A percentile compares a stretch with the other conserved stretches of the same genome.
phyloP scores from a whole-genome alignment of 1,140 invertebrate species.

The Lepidurus apus region DNA sequence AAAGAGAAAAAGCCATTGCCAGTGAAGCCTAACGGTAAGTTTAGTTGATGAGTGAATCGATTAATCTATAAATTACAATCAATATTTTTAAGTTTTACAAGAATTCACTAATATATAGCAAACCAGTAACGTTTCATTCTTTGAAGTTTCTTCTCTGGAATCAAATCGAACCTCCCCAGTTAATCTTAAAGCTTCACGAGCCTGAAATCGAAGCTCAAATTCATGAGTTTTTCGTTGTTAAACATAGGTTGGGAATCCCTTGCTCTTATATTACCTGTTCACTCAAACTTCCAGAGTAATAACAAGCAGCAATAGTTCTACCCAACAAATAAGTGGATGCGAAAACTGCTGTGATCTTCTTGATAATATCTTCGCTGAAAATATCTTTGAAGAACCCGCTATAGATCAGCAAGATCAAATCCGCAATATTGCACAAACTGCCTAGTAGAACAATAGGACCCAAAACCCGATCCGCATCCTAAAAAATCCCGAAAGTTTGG shows the following conservation, averaged over 20 bases:
- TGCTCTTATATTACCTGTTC: background rate
- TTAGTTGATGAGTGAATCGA: constrained; percentile 30
- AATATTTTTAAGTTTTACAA: background rate
- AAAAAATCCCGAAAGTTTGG: background rate
- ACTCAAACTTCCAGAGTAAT: background rate
- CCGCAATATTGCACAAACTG: constrained; percentile 15
- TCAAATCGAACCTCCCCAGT: background rate
- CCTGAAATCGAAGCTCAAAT: background rate
- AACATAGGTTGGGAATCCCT: too few species aligned
- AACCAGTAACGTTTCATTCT: background rate
- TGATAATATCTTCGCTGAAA: background rate
- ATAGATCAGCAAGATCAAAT: background rate
- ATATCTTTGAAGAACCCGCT: background rate
- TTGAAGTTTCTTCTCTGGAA: background rate
- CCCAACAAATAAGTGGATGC: background rate
- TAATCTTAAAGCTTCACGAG: background rate
- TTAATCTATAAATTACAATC: constrained; percentile 19
- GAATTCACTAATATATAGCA: background rate
- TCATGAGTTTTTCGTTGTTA: too few species aligned
- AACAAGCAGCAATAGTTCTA: constrained; percentile 8
- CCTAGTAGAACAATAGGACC: background rate
- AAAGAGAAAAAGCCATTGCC: constrained; percentile 32
- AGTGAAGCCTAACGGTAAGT: constrained; percentile 28
- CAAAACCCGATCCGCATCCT: background rate
- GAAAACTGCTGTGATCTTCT: background rate